Conservation (phyloP, 2,888 invertebrate genomes). For the Coelopa pilipes region DNA sequence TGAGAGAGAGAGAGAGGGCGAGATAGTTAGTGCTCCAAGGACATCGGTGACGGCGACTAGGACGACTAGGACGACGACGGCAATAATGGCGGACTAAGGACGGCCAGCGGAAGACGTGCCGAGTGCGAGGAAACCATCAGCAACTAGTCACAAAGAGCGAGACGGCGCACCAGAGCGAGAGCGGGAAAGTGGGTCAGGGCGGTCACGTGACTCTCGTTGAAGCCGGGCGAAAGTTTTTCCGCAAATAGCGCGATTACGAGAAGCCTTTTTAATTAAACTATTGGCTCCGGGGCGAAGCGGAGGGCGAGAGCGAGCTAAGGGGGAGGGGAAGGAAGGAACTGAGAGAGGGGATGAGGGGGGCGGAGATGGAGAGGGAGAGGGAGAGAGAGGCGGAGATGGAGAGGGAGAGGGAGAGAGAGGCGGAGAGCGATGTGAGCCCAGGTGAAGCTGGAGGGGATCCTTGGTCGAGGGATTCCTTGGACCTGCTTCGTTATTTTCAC, state of each 20-base stretch:
- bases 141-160: not conserved
- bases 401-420: not conserved
- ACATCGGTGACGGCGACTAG: not conserved
- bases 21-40: not conserved
- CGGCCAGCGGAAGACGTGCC: not conserved
- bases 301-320: not conserved
- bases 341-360: not conserved
- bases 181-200: not conserved
- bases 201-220: not conserved
- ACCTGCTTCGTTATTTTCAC: no score
- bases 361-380: not conserved
- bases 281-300: not conserved
- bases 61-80: not conserved
- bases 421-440: no score
- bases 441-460: no score
- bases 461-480: no score
- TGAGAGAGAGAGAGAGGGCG: not conserved
- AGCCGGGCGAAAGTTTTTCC: not conserved
- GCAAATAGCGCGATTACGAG: constrained; percentile 1
- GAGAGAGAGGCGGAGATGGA: not conserved
- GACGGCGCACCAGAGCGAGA: not conserved
- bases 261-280: constrained; percentile 15
- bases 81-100: not conserved
- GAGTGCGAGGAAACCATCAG: not conserved
- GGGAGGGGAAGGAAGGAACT: not conserved